Conservation (phyloP, 2,888 invertebrate species). For the Cephus rjabovi region DNA sequence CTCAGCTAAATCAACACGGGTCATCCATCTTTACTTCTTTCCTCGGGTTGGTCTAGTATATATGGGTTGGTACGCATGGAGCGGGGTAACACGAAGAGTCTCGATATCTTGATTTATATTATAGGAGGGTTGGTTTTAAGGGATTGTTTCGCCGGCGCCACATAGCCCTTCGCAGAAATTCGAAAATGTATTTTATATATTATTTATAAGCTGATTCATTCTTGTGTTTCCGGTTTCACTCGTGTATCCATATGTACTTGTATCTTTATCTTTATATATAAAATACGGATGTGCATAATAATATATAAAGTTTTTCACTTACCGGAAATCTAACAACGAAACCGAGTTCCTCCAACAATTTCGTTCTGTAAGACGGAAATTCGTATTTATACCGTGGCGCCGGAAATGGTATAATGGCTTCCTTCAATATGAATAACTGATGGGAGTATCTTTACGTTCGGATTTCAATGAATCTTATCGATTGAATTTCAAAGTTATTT, state of each 20-base stretch:
- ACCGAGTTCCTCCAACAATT: background rate
- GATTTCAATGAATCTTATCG: background rate
- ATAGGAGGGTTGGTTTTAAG: conserved; percentile 35
- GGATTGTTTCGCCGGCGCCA: conserved; percentile 37
- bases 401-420: background rate
- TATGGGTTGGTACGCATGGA: background rate
- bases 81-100: background rate
- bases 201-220: conserved; percentile 23
- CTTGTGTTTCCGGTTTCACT: background rate
- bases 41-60: background rate
- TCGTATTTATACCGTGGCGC: background rate
- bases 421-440: background rate
- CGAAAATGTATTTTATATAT: conserved; percentile 13
- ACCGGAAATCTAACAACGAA: background rate
- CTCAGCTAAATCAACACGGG: conserved; percentile 21
- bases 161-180: conserved; percentile 19
- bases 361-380: background rate
- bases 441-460: background rate
- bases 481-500: background rate
- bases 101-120: conserved; percentile 4
- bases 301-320: too few species aligned
- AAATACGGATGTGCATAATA: too few species aligned
- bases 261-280: too few species aligned
- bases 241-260: too few species aligned
- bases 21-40: conserved; percentile 27